A percentile compares a stretch with the other conserved stretches of the same genome.
These are phyloP conservation scores for Campoplex nolae DNA, from an alignment of 2,888 invertebrate species.

Conservation along the genomic window DNA sequence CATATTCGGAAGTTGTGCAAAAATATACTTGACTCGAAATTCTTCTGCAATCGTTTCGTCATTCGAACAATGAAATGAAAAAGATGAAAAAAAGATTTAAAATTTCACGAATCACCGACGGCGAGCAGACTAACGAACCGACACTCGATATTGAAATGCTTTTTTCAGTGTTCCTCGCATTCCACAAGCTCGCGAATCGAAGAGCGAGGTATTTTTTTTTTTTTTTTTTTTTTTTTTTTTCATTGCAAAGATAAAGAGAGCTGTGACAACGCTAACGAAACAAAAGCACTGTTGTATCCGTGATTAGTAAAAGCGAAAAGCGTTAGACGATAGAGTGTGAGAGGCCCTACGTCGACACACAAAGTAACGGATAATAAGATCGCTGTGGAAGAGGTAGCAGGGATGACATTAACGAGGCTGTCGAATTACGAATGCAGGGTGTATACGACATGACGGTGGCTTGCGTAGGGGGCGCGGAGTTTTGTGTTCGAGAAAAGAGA, in stretches of 20 bases:
- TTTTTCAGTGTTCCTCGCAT: not conserved
- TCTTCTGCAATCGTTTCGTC: not conserved
- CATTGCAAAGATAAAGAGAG: not conserved
- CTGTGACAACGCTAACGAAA: slow-evolving; percentile 47
- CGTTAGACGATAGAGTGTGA: slow-evolving; percentile 20
- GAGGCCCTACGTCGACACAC: slow-evolving; percentile 16
- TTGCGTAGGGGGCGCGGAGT: slow-evolving; percentile 39
- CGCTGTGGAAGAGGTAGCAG: slow-evolving; percentile 46
- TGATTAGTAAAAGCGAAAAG: slow-evolving; percentile 61
- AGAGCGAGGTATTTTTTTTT: not conserved
- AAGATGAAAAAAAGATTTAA: not conserved
- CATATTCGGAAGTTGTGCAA: not conserved
- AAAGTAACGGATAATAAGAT: slow-evolving; percentile 62
- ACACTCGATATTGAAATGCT: slow-evolving; percentile 3
- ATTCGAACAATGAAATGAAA: not conserved
- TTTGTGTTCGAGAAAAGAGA: slow-evolving; percentile 56
- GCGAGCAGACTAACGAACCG: not conserved
- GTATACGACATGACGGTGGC: slow-evolving; percentile 49
- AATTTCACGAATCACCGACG: not conserved
- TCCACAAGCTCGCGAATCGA: not conserved
- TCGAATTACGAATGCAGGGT: slow-evolving; percentile 69
- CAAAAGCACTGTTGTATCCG: slow-evolving; percentile 47
- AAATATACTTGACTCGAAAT: not conserved
- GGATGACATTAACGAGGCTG: slow-evolving; percentile 69
- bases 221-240: not conserved